A percentile compares a stretch with the other conserved stretches of the same genome.
These are phyloP conservation scores for Rhopalosiphum padi DNA, from an alignment of 1,140 invertebrate species.

Conservation along the genomic window DNA sequence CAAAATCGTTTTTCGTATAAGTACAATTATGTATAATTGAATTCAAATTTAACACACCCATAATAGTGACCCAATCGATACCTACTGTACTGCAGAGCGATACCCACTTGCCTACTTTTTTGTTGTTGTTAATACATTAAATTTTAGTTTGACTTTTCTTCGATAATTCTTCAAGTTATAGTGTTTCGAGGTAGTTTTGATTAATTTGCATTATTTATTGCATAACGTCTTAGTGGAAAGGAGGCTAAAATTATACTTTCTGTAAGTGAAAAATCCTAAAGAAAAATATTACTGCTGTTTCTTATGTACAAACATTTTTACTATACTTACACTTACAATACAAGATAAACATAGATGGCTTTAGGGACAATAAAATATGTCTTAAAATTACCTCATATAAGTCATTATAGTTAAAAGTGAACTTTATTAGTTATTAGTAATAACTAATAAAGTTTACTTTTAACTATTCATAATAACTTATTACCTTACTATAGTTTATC, in stretches of 20 bases:
- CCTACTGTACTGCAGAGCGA: too few species aligned
- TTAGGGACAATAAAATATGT: conserved; percentile 25
- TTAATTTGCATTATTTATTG: conserved; percentile 40
- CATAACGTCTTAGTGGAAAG: background rate
- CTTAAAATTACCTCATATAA: background rate
- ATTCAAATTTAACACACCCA: too few species aligned
- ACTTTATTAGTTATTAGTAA: background rate
- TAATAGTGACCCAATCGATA: too few species aligned
- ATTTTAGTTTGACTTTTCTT: conserved; percentile 20
- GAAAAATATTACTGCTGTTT: conserved; percentile 43
- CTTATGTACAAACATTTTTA: background rate
- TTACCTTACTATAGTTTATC: background rate
- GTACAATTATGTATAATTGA: too few species aligned
- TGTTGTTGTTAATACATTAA: background rate
- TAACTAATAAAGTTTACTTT: too few species aligned
- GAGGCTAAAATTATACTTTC: background rate
- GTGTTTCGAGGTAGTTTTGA: background rate
- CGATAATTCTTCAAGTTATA: conserved; percentile 11
- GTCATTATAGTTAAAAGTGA: background rate
- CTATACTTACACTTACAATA: background rate
- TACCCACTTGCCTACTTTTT: too few species aligned
- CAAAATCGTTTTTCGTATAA: too few species aligned
- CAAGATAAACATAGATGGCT: conserved; percentile 18
- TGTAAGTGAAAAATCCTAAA: conserved; percentile 34
- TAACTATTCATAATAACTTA: too few species aligned